Percentiles rank a stretch among this genome's conserved stretches.
Conservation (phyloP, 2,797 vertebrate species). For the Poecilia wingei region DNA sequence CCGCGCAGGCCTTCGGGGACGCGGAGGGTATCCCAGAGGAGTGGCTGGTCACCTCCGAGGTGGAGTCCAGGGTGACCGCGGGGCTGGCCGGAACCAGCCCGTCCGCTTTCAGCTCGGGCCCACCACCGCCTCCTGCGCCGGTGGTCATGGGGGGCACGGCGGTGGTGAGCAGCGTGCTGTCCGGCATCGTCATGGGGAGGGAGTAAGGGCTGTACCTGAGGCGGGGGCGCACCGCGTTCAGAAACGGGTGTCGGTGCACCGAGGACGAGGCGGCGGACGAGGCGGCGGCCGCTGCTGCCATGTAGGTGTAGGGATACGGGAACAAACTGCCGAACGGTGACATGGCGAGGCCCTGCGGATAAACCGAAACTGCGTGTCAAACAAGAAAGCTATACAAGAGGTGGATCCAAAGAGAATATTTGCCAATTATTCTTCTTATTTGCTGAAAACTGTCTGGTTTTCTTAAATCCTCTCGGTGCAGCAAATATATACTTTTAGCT, state of each 20-base stretch:
- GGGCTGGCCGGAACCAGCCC: slow-evolving; percentile 83
- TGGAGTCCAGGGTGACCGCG: slow-evolving; percentile 87
- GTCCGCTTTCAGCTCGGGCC: slow-evolving; percentile 83
- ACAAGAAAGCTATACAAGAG: background rate
- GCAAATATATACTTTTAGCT: slow-evolving; percentile 12
- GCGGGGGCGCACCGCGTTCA: slow-evolving; percentile 90
- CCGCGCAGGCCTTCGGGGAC: slow-evolving; percentile 89
- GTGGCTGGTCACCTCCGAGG: slow-evolving; percentile 92
- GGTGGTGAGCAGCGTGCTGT: slow-evolving; percentile 88
- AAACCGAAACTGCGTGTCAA: slow-evolving; percentile 24
- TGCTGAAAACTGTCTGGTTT: background rate
- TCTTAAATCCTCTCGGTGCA: background rate
- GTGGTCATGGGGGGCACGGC: slow-evolving; percentile 83
- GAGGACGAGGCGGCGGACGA: slow-evolving; percentile 88
- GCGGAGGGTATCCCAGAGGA: slow-evolving; percentile 89
- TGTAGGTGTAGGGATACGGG: slow-evolving; percentile 97
- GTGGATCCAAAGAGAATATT: background rate
- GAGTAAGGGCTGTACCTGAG: slow-evolving; percentile 97
- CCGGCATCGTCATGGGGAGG: slow-evolving; percentile 88
- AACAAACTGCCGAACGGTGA: slow-evolving; percentile 95
- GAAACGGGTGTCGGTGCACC: slow-evolving; percentile 92
- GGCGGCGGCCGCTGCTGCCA: slow-evolving; percentile 92
- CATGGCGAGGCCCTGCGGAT: slow-evolving; percentile 91
- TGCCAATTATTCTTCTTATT: background rate
- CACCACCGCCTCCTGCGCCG: slow-evolving; percentile 48